Percentiles rank a stretch among this genome's conserved stretches.
Conservation (phyloP, 2,797 vertebrate species). For the Ciconia nigra region DNA sequence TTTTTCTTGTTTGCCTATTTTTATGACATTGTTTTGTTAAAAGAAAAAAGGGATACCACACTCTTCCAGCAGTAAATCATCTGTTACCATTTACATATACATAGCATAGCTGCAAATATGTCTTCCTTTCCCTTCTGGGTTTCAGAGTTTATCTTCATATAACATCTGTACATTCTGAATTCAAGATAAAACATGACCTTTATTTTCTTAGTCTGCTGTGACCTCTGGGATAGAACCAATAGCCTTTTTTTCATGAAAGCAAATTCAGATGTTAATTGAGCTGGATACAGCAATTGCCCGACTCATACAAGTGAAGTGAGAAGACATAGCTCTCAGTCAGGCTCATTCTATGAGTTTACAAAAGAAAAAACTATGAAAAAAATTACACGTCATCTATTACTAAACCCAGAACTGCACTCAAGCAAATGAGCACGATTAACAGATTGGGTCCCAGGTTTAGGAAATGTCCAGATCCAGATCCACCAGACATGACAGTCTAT, state of each 20-base stretch:
- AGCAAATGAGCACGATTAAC: neutral
- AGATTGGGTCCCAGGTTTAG: neutral
- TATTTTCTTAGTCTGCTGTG: slow-evolving; percentile 12
- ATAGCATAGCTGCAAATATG: neutral
- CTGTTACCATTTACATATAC: slow-evolving; percentile 23
- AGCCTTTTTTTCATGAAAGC: neutral
- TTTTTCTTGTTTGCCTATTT: slow-evolving; percentile 21
- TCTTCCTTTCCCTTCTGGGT: neutral
- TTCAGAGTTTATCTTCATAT: slow-evolving; percentile 21
- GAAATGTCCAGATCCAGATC: neutral
- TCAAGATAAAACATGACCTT: slow-evolving; percentile 8
- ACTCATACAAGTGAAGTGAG: neutral
- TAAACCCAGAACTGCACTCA: neutral
- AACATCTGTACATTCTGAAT: slow-evolving; percentile 18
- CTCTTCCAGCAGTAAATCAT: slow-evolving; percentile 9
- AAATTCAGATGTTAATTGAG: slow-evolving; percentile 33
- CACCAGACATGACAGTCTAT: neutral
- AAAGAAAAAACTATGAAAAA: neutral
- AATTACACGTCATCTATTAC: neutral
- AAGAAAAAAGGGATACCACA: neutral
- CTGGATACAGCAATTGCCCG: neutral
- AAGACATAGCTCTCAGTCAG: neutral
- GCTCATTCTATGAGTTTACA: neutral
- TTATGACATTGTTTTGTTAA: slow-evolving; percentile 35
- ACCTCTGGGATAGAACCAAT: neutral